A percentile compares a stretch with the other conserved stretches of the same genome.
Evolutionary conservation across 1,140 invertebrate genomes (phyloP).

Genomic region (Halictus rubicundus): DNA sequence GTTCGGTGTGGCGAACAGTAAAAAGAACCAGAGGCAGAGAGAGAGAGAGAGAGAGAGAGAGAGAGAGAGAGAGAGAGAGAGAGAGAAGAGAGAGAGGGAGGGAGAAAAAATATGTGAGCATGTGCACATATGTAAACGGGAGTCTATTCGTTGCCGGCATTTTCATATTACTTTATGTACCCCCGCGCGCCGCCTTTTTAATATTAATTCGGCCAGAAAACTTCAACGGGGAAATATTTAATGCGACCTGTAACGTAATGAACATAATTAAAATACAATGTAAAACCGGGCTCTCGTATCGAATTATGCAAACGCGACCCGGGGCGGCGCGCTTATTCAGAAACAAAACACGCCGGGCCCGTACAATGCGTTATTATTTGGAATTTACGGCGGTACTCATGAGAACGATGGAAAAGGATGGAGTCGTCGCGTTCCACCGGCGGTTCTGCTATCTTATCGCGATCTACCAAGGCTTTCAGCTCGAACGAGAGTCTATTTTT

Average conservation of each 20-base stretch:
- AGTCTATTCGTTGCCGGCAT: neutral
- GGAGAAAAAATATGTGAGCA: neutral
- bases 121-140: neutral
- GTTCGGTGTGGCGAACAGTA: neutral
- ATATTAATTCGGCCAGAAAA: constrained; percentile 12
- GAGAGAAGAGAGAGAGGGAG: no score
- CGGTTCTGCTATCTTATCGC: constrained; percentile 44
- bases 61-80: neutral
- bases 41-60: no score
- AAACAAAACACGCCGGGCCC: constrained; percentile 40
- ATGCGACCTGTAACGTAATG: constrained; percentile 34
- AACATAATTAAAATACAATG: constrained; percentile 50
- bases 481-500: neutral
- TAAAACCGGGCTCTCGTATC: constrained; percentile 30
- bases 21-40: neutral
- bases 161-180: neutral
- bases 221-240: constrained; percentile 10
- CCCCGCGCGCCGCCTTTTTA: neutral
- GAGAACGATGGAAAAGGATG: constrained; percentile 45
- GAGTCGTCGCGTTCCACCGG: constrained; percentile 29
- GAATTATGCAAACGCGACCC: constrained; percentile 42
- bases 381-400: constrained; percentile 40
- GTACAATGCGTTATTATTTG: constrained; percentile 48
- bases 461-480: constrained; percentile 24
- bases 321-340: constrained; percentile 34